Conservation (phyloP, 2,888 invertebrate species). For the Acheta domesticus region DNA sequence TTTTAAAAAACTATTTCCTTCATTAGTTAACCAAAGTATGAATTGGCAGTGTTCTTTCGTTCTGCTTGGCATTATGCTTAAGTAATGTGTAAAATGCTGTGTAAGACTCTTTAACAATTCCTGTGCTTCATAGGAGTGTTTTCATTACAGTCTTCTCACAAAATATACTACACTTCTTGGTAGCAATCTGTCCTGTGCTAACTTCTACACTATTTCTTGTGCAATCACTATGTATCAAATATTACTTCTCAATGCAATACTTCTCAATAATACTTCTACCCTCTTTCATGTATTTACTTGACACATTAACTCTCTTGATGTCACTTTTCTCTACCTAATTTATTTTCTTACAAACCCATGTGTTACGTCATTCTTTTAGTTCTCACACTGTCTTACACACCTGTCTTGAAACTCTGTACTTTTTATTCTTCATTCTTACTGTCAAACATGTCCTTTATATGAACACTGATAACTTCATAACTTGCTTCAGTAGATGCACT, state of each 20-base stretch:
- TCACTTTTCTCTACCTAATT: neutral
- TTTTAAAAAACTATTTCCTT: too few relatives aligned
- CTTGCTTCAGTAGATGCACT: slow-evolving; percentile 3
- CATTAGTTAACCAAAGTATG: too few relatives aligned
- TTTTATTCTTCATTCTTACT: slow-evolving; percentile 24
- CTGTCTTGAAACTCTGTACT: slow-evolving; percentile 28
- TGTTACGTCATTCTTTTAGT: slow-evolving; percentile 6
- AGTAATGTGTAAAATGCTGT: too few relatives aligned
- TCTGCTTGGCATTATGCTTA: too few relatives aligned
- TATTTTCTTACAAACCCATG: neutral
- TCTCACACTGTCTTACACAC: neutral
- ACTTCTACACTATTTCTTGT: slow-evolving; percentile 25
- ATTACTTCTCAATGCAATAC: neutral
- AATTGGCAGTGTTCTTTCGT: too few relatives aligned
- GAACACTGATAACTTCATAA: neutral
- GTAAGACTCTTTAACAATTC: neutral
- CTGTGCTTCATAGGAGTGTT: neutral
- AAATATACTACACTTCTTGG: slow-evolving; percentile 20
- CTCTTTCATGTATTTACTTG: neutral
- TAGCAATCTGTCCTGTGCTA: slow-evolving; percentile 34
- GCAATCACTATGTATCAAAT: neutral
- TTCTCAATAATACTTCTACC: too few relatives aligned
- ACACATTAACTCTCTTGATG: neutral
- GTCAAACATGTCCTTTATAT: neutral
- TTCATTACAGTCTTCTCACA: neutral